These are phyloP conservation scores for Trematomus bernacchii DNA, from an alignment of 2,797 vertebrate genomes.

Conservation along the genomic window DNA sequence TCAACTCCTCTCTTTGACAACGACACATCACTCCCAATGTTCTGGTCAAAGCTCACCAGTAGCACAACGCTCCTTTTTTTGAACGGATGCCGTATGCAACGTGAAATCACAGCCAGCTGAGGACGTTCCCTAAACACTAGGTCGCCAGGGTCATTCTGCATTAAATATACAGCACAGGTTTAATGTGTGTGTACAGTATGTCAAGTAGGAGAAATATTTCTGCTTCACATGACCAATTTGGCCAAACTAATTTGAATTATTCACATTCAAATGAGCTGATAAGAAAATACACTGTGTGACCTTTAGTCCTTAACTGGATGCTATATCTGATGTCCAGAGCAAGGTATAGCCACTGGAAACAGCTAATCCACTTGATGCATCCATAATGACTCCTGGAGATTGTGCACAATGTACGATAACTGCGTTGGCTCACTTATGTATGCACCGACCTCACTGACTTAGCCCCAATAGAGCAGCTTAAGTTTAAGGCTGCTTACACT, in stretches of 20 bases:
- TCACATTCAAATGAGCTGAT: conserved; percentile 80
- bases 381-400: conserved; percentile 49
- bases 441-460: conserved; percentile 40
- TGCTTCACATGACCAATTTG: conserved; percentile 81
- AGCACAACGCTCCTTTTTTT: conserved; percentile 58
- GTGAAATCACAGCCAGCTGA: conserved; percentile 68
- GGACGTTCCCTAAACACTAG: conserved; percentile 61
- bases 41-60: conserved; percentile 65
- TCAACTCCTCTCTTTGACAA: conserved; percentile 65
- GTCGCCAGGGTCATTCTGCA: conserved; percentile 63
- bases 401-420: conserved; percentile 59
- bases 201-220: conserved; percentile 71
- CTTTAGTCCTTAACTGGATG: conserved; percentile 45
- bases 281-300: conserved; percentile 72
- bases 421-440: conserved; percentile 65
- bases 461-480: conserved; percentile 25
- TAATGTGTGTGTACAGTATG: conserved; percentile 49
- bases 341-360: conserved; percentile 31
- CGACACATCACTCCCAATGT: conserved; percentile 62
- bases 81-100: conserved; percentile 67
- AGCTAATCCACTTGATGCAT: conserved; percentile 33
- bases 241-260: conserved; percentile 76
- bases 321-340: conserved; percentile 17
- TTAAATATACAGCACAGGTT: conserved; percentile 60
- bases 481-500: conserved; percentile 13